Conservation (phyloP, 2,113 vertebrate genomes). For the Ophiodon elongatus region DNA sequence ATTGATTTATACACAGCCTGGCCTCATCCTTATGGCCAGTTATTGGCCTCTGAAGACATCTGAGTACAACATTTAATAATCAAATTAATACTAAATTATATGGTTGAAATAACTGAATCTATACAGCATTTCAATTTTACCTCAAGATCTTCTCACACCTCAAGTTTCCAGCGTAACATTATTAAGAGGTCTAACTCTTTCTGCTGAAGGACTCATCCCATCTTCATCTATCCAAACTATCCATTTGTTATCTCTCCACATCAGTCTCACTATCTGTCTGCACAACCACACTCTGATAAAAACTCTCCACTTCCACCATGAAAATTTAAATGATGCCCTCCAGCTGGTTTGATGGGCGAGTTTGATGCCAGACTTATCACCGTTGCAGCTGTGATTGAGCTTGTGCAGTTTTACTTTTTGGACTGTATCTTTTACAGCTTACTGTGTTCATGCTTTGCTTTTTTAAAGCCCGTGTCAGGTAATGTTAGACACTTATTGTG, state of each 20-base stretch:
- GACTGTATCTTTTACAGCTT: background rate
- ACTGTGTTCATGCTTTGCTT: background rate
- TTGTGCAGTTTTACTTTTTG: conserved; percentile 9
- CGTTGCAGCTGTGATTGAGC: conserved; percentile 53
- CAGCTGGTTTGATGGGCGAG: conserved; percentile 58
- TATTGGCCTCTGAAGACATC: background rate
- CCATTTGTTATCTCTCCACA: conserved; percentile 45
- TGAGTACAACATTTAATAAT: background rate
- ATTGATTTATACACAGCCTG: background rate
- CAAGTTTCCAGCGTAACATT: background rate
- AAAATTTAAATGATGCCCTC: conserved; percentile 65
- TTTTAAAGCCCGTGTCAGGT: background rate
- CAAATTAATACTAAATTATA: background rate
- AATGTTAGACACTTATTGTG: background rate
- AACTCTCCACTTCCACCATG: conserved; percentile 46
- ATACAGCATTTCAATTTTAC: background rate
- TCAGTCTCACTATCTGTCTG: conserved; percentile 58
- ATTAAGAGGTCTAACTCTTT: conserved; percentile 18
- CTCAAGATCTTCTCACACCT: background rate
- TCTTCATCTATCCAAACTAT: conserved; percentile 31
- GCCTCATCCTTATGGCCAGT: background rate
- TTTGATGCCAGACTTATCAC: conserved; percentile 67
- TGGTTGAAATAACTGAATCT: background rate
- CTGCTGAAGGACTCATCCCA: conserved; percentile 25
- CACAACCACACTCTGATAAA: conserved; percentile 49